phyloP scores from a whole-genome alignment of 2,113 vertebrate species.

The Cisticola juncidis region DNA sequence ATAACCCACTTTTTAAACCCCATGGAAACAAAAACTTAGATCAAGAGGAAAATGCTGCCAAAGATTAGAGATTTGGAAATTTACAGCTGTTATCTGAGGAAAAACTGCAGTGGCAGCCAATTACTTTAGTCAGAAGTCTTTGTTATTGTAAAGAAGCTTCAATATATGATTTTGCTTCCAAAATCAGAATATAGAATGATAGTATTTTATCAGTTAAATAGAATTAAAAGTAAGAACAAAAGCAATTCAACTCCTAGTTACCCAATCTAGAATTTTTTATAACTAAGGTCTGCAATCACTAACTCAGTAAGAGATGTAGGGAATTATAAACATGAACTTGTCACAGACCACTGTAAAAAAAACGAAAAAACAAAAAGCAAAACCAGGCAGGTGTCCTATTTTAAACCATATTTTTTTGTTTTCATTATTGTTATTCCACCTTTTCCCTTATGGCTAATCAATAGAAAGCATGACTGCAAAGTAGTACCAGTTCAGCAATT shows the following conservation, averaged over 20 bases:
- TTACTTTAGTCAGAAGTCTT: background rate
- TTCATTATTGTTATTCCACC: background rate
- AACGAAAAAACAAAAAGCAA: background rate
- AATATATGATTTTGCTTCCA: conserved; percentile 1
- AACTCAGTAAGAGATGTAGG: background rate
- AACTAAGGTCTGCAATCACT: background rate
- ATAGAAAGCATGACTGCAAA: background rate
- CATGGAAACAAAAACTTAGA: conserved; percentile 52
- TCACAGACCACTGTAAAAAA: background rate
- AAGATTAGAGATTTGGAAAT: conserved; percentile 39
- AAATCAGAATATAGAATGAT: background rate
- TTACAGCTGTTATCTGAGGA: conserved; percentile 23
- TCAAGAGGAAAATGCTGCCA: conserved; percentile 32
- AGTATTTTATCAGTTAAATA: conserved; percentile 2
- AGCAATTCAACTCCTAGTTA: background rate
- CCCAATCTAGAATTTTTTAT: background rate
- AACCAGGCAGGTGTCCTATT: background rate
- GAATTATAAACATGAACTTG: conserved; percentile 22
- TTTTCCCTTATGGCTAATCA: background rate
- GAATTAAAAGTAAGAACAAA: conserved; percentile 11
- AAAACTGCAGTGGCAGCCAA: conserved; percentile 13
- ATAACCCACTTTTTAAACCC: conserved; percentile 49
- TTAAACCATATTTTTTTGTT: background rate
- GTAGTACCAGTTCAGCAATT: background rate
- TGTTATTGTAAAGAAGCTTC: conserved; percentile 11